Evolutionary conservation across 2,113 vertebrate genomes (phyloP).

Genomic region (Arizona elegans): DNA sequence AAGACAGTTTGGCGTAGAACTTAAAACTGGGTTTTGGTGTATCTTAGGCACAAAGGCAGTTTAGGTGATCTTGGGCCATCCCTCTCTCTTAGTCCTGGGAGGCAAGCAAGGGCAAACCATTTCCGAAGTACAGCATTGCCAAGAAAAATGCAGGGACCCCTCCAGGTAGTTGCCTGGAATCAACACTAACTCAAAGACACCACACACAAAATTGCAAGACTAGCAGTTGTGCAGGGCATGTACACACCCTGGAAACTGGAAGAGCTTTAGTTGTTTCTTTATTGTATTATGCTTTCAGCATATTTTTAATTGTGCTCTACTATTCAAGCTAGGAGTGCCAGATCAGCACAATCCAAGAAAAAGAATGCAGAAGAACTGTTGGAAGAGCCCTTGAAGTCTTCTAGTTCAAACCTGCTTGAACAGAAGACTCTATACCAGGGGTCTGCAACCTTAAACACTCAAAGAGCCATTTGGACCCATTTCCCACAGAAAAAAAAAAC

Average conservation of each 20-base stretch:
- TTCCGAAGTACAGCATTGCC: not conserved
- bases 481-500: too few species aligned
- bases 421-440: too few species aligned
- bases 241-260: not conserved
- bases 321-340: not conserved
- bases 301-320: not conserved
- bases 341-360: not conserved
- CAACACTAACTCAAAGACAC: not conserved
- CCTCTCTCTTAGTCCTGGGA: not conserved
- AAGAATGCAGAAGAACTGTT: not conserved
- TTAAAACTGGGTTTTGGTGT: not conserved
- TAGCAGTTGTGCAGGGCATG: not conserved
- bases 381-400: not conserved
- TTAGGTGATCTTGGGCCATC: not conserved
- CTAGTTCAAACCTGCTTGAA: not conserved
- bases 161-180: not conserved
- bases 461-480: too few species aligned
- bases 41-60: not conserved
- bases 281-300: not conserved
- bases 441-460: too few species aligned
- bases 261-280: not conserved
- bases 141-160: not conserved
- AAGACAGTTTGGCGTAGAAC: not conserved
- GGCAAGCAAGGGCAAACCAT: not conserved
- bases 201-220: not conserved